Evolutionary conservation across 2,113 vertebrate species (phyloP), one percentile per base, ranked within the genome.

Genomic region (Gobio gobio): DNA sequence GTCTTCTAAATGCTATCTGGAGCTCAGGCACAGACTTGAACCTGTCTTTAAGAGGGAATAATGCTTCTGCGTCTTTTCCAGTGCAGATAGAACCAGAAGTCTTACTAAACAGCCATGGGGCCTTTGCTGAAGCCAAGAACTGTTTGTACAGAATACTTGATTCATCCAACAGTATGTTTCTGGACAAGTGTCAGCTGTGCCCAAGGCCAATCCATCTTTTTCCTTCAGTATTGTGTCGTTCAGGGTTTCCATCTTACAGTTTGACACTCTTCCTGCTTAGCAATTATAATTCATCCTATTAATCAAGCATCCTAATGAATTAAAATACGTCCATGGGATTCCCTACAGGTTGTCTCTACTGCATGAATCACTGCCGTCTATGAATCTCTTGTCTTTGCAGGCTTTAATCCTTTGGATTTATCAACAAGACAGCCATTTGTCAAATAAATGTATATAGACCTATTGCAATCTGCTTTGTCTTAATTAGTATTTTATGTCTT

Each of bases 241-340:
- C n/a, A 43, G 18, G 64, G 56, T 66, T 47, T 47, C 40, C 14
- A 26, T 45, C 36, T 63, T 47, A 26, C 12, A 18, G 36, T 63
- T 79, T 64, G 36, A 63, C 12, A 83, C 51, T 14, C 56, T 56
- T 59, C n/a, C 49, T 78, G 20, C 36, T 88, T 72, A 80, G 75
- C 68, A 75, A 76, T 83, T 79, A 36, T 68, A 80, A 88, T 88
- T 74, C 6, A 66, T 78, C 54, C 43, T 16, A 33, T 78, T 83
- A 77, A 81, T 88, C 76, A 79, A 73, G 66, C 66, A 64, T 59
- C 75, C 14, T 79, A 72, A 72, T 85, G 45, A 88, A 68, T 72
- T 40, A 36, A 83, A 45, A 47, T 6, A 29, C 33, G 58, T 83
- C 33, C 45, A 72, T 68, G 29, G 58, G 81, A 63, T 43, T 70